Evolutionary conservation across 2,113 vertebrate species (phyloP).

Genomic region (Odocoileus virginianus): DNA sequence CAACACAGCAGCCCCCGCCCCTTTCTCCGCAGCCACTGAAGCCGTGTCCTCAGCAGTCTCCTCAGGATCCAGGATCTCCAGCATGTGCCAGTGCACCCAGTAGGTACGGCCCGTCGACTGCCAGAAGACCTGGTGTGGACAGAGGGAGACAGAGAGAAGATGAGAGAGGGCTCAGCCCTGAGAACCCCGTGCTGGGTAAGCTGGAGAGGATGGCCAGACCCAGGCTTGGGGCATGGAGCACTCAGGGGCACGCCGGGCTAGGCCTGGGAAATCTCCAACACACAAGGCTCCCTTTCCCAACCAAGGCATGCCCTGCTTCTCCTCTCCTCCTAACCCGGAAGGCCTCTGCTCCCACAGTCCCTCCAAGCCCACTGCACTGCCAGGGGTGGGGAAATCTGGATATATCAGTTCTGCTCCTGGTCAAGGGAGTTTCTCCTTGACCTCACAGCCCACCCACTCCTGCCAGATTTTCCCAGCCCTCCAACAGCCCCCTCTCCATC

Average conservation of each 20-base stretch:
- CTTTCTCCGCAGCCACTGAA: slow-evolving; percentile 7
- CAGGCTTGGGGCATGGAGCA: background rate
- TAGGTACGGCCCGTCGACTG: slow-evolving; percentile 88
- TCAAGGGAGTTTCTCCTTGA: background rate
- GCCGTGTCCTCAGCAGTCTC: slow-evolving; percentile 73
- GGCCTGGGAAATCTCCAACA: background rate
- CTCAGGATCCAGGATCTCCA: slow-evolving; percentile 86
- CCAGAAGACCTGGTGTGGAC: slow-evolving; percentile 89
- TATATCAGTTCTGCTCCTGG: background rate
- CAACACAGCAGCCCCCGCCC: background rate
- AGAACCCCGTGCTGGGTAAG: background rate
- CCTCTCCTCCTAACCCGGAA: background rate
- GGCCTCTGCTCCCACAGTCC: background rate
- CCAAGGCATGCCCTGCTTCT: background rate
- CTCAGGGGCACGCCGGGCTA: background rate
- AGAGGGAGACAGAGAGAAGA: background rate
- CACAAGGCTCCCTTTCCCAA: background rate
- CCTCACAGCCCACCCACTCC: background rate
- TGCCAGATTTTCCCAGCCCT: background rate
- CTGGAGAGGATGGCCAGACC: background rate
- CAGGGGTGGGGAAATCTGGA: background rate
- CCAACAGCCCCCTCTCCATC: background rate
- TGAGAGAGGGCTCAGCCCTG: background rate
- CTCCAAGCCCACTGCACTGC: background rate
- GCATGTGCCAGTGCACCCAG: slow-evolving; percentile 98